Evolutionary conservation across 2,888 invertebrate species (phyloP).

Genomic region (Polydrusus tereticollis): DNA sequence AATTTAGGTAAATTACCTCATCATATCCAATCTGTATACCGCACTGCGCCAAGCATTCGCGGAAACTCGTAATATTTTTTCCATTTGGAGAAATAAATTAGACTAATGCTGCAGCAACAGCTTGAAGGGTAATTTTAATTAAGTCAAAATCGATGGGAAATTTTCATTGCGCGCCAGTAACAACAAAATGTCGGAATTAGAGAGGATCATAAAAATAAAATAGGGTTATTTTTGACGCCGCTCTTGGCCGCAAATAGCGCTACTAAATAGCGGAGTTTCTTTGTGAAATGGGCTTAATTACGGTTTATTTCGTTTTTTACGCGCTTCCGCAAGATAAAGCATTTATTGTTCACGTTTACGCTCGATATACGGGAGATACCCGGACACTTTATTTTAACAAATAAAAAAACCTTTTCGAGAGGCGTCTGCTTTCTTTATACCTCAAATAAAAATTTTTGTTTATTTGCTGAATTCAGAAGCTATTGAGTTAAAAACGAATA

Average conservation of each 20-base stretch:
- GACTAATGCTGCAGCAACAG: slow-evolving; percentile 39
- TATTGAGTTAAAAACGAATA: too few species aligned
- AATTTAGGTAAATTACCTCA: background rate
- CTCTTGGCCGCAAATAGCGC: slow-evolving; percentile 8
- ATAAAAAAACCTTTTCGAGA: background rate
- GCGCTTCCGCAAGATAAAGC: slow-evolving; percentile 16
- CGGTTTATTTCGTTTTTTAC: slow-evolving; percentile 18
- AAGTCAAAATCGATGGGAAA: slow-evolving; percentile 40
- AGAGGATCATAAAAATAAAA: slow-evolving; percentile 24
- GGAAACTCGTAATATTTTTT: slow-evolving; percentile 22
- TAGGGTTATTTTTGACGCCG: slow-evolving; percentile 30
- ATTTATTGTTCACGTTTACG: slow-evolving; percentile 11
- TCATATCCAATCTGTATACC: slow-evolving; percentile 1
- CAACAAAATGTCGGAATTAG: slow-evolving; percentile 29
- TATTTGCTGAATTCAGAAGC: too few species aligned
- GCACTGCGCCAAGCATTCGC: slow-evolving; percentile 5
- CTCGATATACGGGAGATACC: slow-evolving; percentile 6
- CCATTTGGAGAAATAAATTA: slow-evolving; percentile 39
- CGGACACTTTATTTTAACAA: slow-evolving; percentile 9
- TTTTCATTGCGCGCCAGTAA: slow-evolving; percentile 20
- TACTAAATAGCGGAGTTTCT: slow-evolving; percentile 29
- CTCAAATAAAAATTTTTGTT: too few species aligned
- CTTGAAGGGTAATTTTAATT: slow-evolving; percentile 43
- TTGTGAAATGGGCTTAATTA: slow-evolving; percentile 17
- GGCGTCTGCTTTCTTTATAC: slow-evolving; percentile 4